phyloP scores from a whole-genome alignment of 2,797 vertebrate species.

The Tamandua tetradactyla region DNA sequence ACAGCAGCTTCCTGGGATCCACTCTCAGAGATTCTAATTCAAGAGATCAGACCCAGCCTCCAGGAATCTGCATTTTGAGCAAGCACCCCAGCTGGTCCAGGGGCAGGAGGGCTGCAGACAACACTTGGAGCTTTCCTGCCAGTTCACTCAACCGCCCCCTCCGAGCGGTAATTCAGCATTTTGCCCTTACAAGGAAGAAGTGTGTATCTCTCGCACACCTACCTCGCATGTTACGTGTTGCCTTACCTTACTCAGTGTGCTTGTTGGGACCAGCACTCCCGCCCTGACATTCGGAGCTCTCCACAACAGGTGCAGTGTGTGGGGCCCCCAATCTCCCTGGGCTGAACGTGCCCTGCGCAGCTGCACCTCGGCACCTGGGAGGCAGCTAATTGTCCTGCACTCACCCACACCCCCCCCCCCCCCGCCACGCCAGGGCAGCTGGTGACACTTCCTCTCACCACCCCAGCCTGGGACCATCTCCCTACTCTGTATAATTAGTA shows the following conservation, averaged over 20 bases:
- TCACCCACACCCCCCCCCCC: too few species aligned
- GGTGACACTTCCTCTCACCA: background rate
- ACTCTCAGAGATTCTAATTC: background rate
- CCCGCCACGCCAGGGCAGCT: too few species aligned
- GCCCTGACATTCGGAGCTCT: background rate
- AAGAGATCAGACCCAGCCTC: background rate
- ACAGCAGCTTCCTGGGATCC: background rate
- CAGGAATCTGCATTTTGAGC: background rate
- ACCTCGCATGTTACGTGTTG: background rate
- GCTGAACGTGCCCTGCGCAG: background rate
- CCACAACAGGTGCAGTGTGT: too few species aligned
- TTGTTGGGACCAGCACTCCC: background rate
- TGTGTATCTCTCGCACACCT: background rate
- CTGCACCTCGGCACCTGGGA: background rate
- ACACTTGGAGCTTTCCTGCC: background rate
- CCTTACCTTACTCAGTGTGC: background rate
- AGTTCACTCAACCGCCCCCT: background rate
- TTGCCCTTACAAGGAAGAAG: background rate
- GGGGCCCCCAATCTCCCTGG: background rate
- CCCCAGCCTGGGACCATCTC: background rate
- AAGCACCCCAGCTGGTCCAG: background rate
- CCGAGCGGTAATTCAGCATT: background rate
- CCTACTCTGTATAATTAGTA: background rate
- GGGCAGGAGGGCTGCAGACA: background rate
- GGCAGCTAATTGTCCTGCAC: background rate